Evolutionary conservation across 2,888 invertebrate species (phyloP).

Genomic region (Odontocolon sp.): DNA sequence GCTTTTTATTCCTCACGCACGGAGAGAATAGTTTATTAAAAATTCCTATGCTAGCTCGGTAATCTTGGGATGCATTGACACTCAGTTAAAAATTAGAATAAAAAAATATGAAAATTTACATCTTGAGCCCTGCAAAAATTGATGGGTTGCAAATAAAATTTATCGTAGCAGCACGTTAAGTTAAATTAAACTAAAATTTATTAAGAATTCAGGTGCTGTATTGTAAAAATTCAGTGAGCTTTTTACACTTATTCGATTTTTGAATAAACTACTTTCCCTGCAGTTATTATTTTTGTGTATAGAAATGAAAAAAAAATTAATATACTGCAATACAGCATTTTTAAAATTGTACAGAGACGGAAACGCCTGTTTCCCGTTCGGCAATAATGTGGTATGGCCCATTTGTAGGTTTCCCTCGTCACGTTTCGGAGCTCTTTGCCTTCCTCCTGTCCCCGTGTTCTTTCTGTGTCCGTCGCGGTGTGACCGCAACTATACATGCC

Average conservation of each 20-base stretch:
- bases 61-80: no score
- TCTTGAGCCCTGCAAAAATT: no score
- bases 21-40: no score
- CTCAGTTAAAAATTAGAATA: not conserved
- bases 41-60: no score
- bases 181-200: no score
- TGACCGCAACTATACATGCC: conserved; percentile 38
- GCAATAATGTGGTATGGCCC: conserved; percentile 7
- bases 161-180: no score
- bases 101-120: not conserved
- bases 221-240: no score
- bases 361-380: not conserved
- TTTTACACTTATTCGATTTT: no score
- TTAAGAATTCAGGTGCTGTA: no score
- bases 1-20: no score
- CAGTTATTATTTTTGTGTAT: not conserved
- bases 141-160: no score
- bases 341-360: not conserved
- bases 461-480: conserved; percentile 38
- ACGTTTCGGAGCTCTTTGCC: conserved; percentile 26
- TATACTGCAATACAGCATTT: not conserved
- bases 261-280: no score
- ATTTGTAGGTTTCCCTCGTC: conserved; percentile 46
- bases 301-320: not conserved
- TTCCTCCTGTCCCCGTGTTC: conserved; percentile 39